These are phyloP conservation scores for Gadopsis marmoratus DNA, from an alignment of 2,797 vertebrate genomes.

Conservation along the genomic window DNA sequence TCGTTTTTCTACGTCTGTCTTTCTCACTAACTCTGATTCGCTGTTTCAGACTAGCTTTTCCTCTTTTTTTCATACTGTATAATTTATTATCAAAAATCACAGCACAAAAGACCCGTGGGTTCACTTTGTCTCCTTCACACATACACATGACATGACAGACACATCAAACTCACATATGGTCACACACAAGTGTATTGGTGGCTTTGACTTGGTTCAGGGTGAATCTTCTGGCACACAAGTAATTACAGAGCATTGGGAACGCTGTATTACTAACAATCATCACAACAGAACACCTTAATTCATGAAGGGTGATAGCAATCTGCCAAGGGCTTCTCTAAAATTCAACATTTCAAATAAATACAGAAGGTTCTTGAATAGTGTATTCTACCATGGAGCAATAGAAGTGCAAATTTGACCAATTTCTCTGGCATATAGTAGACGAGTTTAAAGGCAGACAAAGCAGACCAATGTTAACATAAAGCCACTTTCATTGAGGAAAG, in stretches of 20 bases:
- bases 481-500: slow-evolving; percentile 12
- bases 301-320: background rate
- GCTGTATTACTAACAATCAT: background rate
- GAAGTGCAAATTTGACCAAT: slow-evolving; percentile 6
- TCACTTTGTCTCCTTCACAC: slow-evolving; percentile 7
- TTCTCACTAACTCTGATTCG: slow-evolving; percentile 19
- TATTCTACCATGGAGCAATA: background rate
- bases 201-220: background rate
- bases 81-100: background rate
- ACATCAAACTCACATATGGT: background rate
- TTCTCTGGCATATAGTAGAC: slow-evolving; percentile 15
- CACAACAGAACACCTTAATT: slow-evolving; percentile 14
- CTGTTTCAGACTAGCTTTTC: slow-evolving; percentile 3
- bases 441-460: slow-evolving; percentile 2
- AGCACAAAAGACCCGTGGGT: background rate
- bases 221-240: slow-evolving; percentile 6
- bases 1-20: slow-evolving; percentile 25
- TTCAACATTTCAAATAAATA: background rate
- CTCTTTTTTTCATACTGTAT: background rate
- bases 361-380: slow-evolving; percentile 6
- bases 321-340: background rate
- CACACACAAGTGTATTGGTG: background rate
- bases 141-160: background rate
- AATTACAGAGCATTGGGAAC: slow-evolving; percentile 4
- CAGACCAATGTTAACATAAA: slow-evolving; percentile 25